A percentile compares a stretch with the other conserved stretches of the same genome.
phyloP scores from a whole-genome alignment of 1,140 invertebrate genomes.

The Paraescarpia echinospica region DNA sequence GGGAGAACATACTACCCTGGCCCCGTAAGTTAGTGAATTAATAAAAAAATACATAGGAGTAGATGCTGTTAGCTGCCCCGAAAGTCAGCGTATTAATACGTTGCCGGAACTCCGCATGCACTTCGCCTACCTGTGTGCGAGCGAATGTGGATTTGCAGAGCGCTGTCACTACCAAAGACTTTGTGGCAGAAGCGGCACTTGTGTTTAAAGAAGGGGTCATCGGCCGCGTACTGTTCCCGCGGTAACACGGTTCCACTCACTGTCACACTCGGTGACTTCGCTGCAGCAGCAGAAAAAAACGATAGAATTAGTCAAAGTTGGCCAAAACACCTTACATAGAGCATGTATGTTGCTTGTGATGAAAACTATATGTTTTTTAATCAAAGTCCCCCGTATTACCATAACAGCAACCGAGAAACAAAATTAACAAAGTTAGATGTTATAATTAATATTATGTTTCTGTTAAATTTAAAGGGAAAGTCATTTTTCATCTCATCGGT shows the following conservation, averaged over 20 bases:
- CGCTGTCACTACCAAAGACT: slow-evolving; percentile 94
- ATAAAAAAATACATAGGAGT: no score
- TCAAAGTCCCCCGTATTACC: not conserved
- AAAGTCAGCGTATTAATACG: no score
- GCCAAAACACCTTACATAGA: not conserved
- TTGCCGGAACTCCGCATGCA: not conserved
- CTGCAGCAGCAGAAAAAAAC: slow-evolving; percentile 4
- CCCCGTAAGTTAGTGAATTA: no score
- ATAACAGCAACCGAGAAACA: not conserved
- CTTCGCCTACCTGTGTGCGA: slow-evolving; percentile 81
- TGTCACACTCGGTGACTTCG: not conserved
- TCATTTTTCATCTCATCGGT: not conserved
- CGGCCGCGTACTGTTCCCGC: slow-evolving; percentile 22
- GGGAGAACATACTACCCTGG: no score
- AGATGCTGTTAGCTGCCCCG: no score
- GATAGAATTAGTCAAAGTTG: not conserved
- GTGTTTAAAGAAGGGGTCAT: slow-evolving; percentile 61
- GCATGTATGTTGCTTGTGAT: not conserved
- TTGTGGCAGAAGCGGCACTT: slow-evolving; percentile 96
- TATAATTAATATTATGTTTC: not conserved
- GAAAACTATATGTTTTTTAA: not conserved
- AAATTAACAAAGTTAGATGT: not conserved
- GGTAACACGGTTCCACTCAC: slow-evolving; percentile 4
- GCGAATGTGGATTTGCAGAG: slow-evolving; percentile 94
- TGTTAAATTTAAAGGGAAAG: not conserved